A percentile compares a stretch with the other conserved stretches of the same genome.
These are phyloP conservation scores for Eospalax fontanierii DNA, from an alignment of 2,797 vertebrate species.

Conservation along the genomic window DNA sequence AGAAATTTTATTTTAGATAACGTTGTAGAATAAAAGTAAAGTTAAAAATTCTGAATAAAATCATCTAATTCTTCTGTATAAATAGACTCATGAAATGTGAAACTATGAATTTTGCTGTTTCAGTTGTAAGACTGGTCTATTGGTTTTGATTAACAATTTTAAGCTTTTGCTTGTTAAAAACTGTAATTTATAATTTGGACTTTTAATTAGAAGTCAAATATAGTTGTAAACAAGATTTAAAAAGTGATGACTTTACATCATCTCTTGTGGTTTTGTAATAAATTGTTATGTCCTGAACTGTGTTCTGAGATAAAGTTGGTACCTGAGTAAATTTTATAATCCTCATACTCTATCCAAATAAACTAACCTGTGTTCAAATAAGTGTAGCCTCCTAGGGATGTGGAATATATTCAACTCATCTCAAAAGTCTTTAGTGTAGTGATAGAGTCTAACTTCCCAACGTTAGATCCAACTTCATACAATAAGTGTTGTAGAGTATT, in stretches of 20 bases:
- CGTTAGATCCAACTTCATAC: slow-evolving; percentile 45
- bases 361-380: background rate
- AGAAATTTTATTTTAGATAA: slow-evolving; percentile 49
- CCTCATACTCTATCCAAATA: background rate
- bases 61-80: background rate
- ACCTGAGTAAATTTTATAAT: background rate
- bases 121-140: background rate
- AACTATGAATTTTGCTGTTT: slow-evolving; percentile 58
- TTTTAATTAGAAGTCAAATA: slow-evolving; percentile 34
- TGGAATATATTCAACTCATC: background rate
- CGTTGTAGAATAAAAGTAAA: slow-evolving; percentile 41
- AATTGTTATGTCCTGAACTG: slow-evolving; percentile 10
- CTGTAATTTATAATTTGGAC: background rate
- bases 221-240: slow-evolving; percentile 55
- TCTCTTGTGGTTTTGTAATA: slow-evolving; percentile 24
- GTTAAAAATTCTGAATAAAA: slow-evolving; percentile 23
- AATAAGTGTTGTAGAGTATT: slow-evolving; percentile 60
- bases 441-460: slow-evolving; percentile 16
- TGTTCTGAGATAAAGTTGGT: background rate
- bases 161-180: slow-evolving; percentile 38
- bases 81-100: slow-evolving; percentile 45
- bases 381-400: slow-evolving; percentile 16
- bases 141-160: slow-evolving; percentile 42
- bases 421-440: background rate
- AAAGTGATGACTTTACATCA: background rate